Percentiles rank a stretch among this genome's conserved stretches.
phyloP scores from a whole-genome alignment of 1,140 invertebrate genomes.

The Portunus trituberculatus region DNA sequence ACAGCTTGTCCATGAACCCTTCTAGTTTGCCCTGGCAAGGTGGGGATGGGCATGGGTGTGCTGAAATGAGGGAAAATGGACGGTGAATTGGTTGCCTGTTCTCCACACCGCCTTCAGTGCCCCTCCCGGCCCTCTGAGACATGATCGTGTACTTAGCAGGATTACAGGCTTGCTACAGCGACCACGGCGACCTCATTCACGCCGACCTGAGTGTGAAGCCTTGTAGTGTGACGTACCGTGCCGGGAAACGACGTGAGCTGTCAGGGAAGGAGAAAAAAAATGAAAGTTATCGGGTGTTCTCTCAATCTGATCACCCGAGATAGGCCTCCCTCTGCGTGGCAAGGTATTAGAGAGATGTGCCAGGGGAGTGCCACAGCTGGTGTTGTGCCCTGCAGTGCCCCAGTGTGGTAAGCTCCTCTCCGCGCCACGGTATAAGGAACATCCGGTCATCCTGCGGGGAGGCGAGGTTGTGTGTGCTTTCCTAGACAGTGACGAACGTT shows the following conservation, averaged over 20 bases:
- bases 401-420: not conserved
- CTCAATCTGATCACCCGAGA: not conserved
- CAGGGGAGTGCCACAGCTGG: constrained; percentile 36
- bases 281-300: not conserved
- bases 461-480: constrained; percentile 45
- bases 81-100: constrained; percentile 27
- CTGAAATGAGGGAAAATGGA: constrained; percentile 7
- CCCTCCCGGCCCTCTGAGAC: constrained; percentile 30
- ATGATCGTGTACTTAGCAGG: not conserved
- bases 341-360: not conserved
- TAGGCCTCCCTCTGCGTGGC: not conserved
- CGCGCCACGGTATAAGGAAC: not conserved
- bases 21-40: not conserved
- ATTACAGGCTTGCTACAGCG: not conserved
- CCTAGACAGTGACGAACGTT: constrained; percentile 19
- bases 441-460: constrained; percentile 41
- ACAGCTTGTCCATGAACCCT: not conserved
- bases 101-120: not conserved
- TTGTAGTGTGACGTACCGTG: not conserved
- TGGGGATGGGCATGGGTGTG: not conserved
- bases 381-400: not conserved
- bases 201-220: not conserved
- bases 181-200: not conserved
- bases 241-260: not conserved
- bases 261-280: not conserved